These are phyloP conservation scores for Hydrolagus affinis DNA, from an alignment of 2,113 vertebrate species.

Conservation along the genomic window DNA sequence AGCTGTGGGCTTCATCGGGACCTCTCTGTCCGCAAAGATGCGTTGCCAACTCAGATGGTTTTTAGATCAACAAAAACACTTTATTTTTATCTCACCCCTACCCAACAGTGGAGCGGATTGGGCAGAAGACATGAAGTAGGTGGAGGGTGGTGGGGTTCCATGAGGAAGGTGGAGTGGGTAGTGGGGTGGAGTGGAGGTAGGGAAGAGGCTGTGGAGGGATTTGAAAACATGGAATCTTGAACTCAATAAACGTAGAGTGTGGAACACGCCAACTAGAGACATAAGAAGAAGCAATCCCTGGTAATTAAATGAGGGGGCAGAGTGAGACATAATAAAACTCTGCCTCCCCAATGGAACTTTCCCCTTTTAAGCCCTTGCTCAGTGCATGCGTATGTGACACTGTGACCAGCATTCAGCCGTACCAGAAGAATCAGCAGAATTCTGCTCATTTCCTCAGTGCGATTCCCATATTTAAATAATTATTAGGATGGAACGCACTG, in stretches of 20 bases:
- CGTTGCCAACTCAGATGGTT: neutral
- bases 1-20: neutral
- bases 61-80: no score
- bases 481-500: neutral
- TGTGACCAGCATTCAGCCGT: neutral
- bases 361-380: neutral
- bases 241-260: neutral
- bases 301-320: neutral
- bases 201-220: no score
- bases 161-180: no score
- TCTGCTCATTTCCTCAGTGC: neutral
- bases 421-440: neutral
- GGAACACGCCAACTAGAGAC: neutral
- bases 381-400: neutral
- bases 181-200: no score
- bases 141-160: no score
- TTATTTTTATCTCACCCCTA: no score
- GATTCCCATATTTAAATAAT: neutral
- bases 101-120: no score
- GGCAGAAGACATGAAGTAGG: no score
- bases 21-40: neutral
- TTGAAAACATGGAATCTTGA: no score
- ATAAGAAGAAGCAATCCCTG: constrained; percentile 4
- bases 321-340: neutral
- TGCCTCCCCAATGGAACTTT: neutral